A percentile compares a stretch with the other conserved stretches of the same genome.
Conservation (phyloP, 2,888 invertebrate species). For the Erebia palarica region DNA sequence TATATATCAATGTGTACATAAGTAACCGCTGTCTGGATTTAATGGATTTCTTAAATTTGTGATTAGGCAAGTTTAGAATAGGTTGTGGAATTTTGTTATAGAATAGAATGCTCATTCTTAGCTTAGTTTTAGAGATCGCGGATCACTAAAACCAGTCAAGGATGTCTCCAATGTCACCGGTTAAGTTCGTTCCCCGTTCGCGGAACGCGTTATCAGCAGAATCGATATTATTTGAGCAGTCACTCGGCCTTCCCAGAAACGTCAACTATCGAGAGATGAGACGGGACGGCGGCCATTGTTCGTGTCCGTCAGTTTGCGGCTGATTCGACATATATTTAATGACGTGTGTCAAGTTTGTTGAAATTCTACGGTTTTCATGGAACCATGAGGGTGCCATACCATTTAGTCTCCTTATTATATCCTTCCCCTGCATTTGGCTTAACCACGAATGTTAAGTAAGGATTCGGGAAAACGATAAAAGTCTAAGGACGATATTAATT, state of each 20-base stretch:
- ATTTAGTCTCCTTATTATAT: neutral
- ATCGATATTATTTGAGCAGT: conserved; percentile 35
- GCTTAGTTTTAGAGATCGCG: neutral
- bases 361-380: neutral
- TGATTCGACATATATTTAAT: conserved; percentile 16
- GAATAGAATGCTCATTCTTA: too few species aligned
- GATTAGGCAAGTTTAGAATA: too few species aligned
- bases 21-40: too few species aligned
- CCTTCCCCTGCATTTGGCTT: too few species aligned
- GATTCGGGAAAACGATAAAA: too few species aligned
- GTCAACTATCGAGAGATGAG: conserved; percentile 21
- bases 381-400: neutral
- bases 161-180: conserved; percentile 24
- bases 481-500: too few species aligned
- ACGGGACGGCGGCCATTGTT: conserved; percentile 19
- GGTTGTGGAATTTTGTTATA: too few species aligned
- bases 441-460: too few species aligned
- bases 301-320: conserved; percentile 8
- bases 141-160: conserved; percentile 14
- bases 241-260: conserved; percentile 33
- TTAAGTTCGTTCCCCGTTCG: conserved; percentile 34
- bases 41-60: too few species aligned
- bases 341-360: conserved; percentile 11
- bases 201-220: conserved; percentile 31
- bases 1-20: too few species aligned